Base-by-base conservation (phyloP, 2,888 invertebrate species). In the Drosophila recens region DNA sequence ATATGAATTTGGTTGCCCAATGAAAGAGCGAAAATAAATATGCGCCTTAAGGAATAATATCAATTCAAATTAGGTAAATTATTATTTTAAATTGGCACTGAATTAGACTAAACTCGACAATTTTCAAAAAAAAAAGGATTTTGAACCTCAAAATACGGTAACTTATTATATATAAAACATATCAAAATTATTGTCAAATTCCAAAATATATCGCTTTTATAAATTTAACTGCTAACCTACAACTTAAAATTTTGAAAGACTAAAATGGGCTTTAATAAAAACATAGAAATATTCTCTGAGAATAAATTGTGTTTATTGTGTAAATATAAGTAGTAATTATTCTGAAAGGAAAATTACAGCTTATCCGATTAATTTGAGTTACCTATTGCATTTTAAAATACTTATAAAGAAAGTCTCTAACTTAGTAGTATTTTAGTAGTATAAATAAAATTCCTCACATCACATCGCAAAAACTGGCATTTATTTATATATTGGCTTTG, bases 1-100 rank as follows among this genome's bases (percentile, higher is more conserved):
- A 67, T 62, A 45, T 57, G 48, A 52, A 42, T 74, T 73, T 64
- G 34, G 40, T 15, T 33, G 59, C 43, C 38, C 17, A 20, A 38
- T 30, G n/a, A 23, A 15, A 4, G 40, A 69, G 34, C 57, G 33
- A 42, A 68, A 56, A 56, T 58, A 61, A 51, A 20, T 42, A 13
- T 13, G 38, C 9, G 45, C 10, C 48, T 27, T n/a, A 2, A n/a
- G 11, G 13, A 11, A 30, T 27, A 54, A 51, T 45, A 30, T 38
- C 17, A n/a, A 11, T 8, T 48, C 10, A n/a, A 34, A 38, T 15
- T 46, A 34, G 17, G 8, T 8, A 23, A 23, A 20, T 20, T 5
- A 5, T 27, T 27, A 27, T 6, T 27, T 27, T 27, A 23, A 45
- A 45, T 6, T 20, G 20, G 2, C 20, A 13, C 1, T 30, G 10